Percentiles rank a stretch among this genome's conserved stretches.
Evolutionary conservation across 37 sponge, comb jelly and placozoan genomes (phyloP).

Genomic region (Chondrosia reniformis): DNA sequence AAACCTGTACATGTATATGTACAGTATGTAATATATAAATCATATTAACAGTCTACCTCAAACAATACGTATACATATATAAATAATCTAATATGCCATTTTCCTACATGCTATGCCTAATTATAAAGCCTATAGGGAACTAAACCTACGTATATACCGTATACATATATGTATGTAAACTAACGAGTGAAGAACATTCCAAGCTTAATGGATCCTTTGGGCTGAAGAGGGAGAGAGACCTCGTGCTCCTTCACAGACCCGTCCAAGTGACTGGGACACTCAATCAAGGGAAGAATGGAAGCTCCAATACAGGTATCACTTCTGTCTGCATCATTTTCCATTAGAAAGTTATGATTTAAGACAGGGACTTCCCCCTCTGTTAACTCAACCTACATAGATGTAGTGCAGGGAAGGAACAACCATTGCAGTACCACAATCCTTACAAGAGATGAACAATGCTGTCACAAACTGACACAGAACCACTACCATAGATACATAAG

Average conservation of each 20-base stretch:
- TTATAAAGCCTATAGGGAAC: no score
- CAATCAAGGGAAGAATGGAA: neutral
- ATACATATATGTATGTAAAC: neutral
- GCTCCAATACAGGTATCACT: constrained; percentile 31
- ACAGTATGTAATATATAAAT: no score
- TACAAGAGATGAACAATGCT: no score
- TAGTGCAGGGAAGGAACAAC: neutral
- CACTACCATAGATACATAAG: no score
- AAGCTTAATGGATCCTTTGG: constrained; percentile 22
- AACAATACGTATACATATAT: neutral
- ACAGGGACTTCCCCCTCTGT: no score
- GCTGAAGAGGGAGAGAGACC: constrained; percentile 1
- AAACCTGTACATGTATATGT: no score
- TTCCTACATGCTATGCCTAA: no score
- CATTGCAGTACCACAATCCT: neutral
- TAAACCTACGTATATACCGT: neutral
- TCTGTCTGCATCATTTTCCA: neutral
- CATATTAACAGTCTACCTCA: neutral
- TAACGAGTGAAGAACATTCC: constrained; percentile 9
- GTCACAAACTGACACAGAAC: no score
- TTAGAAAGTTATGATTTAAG: no score
- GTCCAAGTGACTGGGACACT: neutral
- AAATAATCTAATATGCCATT: no score
- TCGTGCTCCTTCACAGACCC: neutral
- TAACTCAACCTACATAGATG: neutral